Evolutionary conservation across 2,888 invertebrate species (phyloP).

Genomic region (Epiblema foenella): DNA sequence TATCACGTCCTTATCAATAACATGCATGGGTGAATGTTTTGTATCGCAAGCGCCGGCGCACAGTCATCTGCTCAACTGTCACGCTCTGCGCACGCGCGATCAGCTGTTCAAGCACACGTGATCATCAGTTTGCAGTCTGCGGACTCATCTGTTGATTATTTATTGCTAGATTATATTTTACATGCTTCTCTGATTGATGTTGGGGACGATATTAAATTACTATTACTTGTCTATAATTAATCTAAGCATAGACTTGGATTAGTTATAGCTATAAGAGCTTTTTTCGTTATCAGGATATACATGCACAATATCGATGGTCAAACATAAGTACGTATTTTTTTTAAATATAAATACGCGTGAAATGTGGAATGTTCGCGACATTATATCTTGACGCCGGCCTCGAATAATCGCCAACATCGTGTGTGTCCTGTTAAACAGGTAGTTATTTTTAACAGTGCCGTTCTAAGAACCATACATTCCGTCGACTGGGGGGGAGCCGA

Average conservation of each 20-base stretch:
- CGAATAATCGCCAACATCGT: slow-evolving; percentile 60
- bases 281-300: background rate
- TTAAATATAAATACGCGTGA: background rate
- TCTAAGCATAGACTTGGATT: background rate
- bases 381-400: slow-evolving; percentile 69
- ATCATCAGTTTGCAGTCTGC: slow-evolving; percentile 46
- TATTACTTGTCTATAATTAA: no score
- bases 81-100: slow-evolving; percentile 66
- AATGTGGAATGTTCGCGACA: slow-evolving; percentile 10
- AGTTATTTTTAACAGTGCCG: slow-evolving; percentile 82
- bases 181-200: background rate
- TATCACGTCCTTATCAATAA: slow-evolving; percentile 27
- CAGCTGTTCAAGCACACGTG: slow-evolving; percentile 65
- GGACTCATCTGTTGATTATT: slow-evolving; percentile 12
- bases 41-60: slow-evolving; percentile 50
- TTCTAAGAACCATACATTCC: slow-evolving; percentile 79
- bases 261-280: background rate
- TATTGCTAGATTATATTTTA: background rate
- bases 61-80: slow-evolving; percentile 58
- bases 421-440: slow-evolving; percentile 73
- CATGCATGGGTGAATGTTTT: slow-evolving; percentile 24
- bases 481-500: slow-evolving; percentile 78
- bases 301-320: background rate
- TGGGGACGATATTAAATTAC: background rate
- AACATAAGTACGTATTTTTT: background rate